Evolutionary conservation across 2,888 invertebrate genomes (phyloP).

Genomic region (Psylliodes chrysocephalus): DNA sequence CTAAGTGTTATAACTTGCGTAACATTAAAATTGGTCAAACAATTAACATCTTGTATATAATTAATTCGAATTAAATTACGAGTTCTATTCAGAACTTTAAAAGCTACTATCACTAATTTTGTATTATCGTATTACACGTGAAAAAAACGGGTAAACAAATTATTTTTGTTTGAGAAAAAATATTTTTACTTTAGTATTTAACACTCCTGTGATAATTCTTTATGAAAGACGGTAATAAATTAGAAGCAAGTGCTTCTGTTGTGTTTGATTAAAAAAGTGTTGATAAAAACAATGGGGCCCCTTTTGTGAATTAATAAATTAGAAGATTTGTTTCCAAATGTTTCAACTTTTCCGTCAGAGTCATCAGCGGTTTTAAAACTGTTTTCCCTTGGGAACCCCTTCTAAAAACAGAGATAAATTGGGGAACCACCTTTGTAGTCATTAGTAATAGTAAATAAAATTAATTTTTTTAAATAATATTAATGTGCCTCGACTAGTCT

Average conservation of each 20-base stretch:
- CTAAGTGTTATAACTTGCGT: constrained; percentile 25
- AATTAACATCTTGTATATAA: constrained; percentile 35
- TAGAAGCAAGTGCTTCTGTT: constrained; percentile 9
- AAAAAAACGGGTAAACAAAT: constrained; percentile 16
- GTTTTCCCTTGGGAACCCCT: too few relatives aligned
- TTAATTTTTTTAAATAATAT: too few relatives aligned
- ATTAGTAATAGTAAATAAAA: too few relatives aligned
- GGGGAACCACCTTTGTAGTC: too few relatives aligned
- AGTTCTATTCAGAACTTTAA: neutral
- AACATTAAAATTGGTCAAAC: constrained; percentile 26
- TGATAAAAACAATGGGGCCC: neutral
- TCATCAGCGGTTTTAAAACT: too few relatives aligned
- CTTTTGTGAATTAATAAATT: too few relatives aligned
- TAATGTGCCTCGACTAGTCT: too few relatives aligned
- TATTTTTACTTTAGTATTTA: constrained; percentile 7
- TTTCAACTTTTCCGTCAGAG: too few relatives aligned
- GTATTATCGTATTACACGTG: constrained; percentile 15
- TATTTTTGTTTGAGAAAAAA: constrained; percentile 1
- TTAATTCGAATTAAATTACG: constrained; percentile 29
- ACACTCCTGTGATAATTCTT: constrained; percentile 2
- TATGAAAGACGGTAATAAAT: constrained; percentile 16
- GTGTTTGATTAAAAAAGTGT: constrained; percentile 11
- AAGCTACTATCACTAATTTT: constrained; percentile 1
- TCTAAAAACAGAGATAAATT: too few relatives aligned
- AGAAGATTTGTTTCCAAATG: too few relatives aligned